These are phyloP conservation scores for Bactericera cockerelli DNA, from an alignment of 1,140 invertebrate genomes.

Conservation along the genomic window DNA sequence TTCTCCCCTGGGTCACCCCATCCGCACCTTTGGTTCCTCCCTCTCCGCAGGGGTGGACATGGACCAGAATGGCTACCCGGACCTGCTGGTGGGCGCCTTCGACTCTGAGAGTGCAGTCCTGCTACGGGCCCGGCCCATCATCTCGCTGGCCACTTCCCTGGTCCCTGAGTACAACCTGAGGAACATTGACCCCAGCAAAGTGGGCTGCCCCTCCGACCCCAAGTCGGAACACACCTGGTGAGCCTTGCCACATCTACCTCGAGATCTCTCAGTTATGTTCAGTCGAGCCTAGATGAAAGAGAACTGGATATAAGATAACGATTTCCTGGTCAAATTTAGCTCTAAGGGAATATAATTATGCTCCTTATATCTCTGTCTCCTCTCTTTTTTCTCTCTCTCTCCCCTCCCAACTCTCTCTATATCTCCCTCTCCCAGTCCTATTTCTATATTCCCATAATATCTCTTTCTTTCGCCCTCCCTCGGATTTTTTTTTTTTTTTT, in stretches of 20 bases:
- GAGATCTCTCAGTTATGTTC: conserved; percentile 13
- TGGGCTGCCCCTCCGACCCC: conserved; percentile 49
- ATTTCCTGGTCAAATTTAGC: no score
- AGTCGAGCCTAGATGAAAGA: no score
- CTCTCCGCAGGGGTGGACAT: conserved; percentile 77
- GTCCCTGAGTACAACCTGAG: conserved; percentile 43
- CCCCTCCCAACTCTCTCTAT: no score
- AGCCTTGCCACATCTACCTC: conserved; percentile 21
- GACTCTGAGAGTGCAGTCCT: conserved; percentile 57
- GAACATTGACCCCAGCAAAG: conserved; percentile 63
- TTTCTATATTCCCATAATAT: no score
- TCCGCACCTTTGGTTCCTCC: conserved; percentile 75
- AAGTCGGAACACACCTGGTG: conserved; percentile 56
- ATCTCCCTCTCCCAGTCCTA: no score
- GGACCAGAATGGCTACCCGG: conserved; percentile 82
- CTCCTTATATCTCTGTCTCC: no score
- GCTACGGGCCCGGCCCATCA: conserved; percentile 66
- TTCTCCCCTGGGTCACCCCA: conserved; percentile 22
- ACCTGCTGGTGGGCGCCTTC: conserved; percentile 78
- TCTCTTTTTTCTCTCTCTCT: no score
- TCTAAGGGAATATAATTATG: no score
- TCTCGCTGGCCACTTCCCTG: conserved; percentile 52
- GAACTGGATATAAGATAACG: no score
- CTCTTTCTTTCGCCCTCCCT: no score
- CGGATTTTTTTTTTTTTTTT: no score